A percentile compares a stretch with the other conserved stretches of the same genome.
Conservation (phyloP, 2,797 vertebrate species). For the Hephaestus fuliginosus region DNA sequence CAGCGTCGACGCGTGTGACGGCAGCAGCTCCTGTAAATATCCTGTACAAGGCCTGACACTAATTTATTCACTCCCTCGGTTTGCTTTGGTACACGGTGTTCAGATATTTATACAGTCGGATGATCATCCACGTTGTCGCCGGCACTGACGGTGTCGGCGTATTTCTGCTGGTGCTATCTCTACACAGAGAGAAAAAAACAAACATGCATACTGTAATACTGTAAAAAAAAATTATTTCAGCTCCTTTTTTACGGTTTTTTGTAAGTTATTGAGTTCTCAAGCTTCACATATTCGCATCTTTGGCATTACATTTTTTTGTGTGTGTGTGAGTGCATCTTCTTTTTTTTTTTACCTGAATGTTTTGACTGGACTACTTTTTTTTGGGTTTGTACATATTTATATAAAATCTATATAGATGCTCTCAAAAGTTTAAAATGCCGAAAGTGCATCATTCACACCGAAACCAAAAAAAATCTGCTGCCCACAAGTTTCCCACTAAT, state of each 20-base stretch:
- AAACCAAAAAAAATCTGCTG: slow-evolving; percentile 91
- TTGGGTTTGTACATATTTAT: slow-evolving; percentile 88
- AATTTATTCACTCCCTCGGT: slow-evolving; percentile 92
- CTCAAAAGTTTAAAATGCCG: slow-evolving; percentile 80
- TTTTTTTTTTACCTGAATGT: slow-evolving; percentile 79
- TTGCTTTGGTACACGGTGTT: slow-evolving; percentile 77
- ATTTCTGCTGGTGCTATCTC: slow-evolving; percentile 89
- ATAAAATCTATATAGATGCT: slow-evolving; percentile 85
- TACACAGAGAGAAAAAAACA: slow-evolving; percentile 53
- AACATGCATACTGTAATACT: slow-evolving; percentile 81
- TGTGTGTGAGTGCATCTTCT: slow-evolving; percentile 56
- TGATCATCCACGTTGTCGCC: slow-evolving; percentile 52
- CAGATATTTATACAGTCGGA: slow-evolving; percentile 74
- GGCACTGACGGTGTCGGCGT: slow-evolving; percentile 70
- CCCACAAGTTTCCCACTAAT: slow-evolving; percentile 79
- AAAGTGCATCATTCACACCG: slow-evolving; percentile 89
- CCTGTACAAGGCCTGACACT: slow-evolving; percentile 90
- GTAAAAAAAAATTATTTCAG: slow-evolving; percentile 57
- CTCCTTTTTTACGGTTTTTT: slow-evolving; percentile 71
- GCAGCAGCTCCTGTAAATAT: slow-evolving; percentile 80
- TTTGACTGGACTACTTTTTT: slow-evolving; percentile 82
- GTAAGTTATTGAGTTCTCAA: slow-evolving; percentile 87
- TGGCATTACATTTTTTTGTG: slow-evolving; percentile 82
- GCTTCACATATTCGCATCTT: slow-evolving; percentile 73
- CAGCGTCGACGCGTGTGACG: slow-evolving; percentile 31